Evolutionary conservation across 2,888 invertebrate species (phyloP), one percentile per base, ranked within the genome.

Genomic region (Leptarthrus brevirostris): DNA sequence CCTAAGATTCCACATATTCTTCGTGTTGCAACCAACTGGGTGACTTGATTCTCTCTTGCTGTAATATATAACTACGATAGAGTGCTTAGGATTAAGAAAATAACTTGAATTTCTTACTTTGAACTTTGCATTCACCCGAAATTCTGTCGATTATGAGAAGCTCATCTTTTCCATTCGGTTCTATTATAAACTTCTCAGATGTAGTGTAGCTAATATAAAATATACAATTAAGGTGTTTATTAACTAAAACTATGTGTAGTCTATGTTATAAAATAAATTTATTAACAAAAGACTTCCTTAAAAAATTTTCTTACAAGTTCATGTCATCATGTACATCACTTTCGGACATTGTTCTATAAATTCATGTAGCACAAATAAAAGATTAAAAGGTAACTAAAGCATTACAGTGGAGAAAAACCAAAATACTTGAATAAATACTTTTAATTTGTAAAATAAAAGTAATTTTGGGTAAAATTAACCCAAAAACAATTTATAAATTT

Each of bases 1-100:
- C 98, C 98, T 18, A 97, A 86, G 76, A 98, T 90, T 0, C 97
- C 97, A 86, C 93, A 96, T 78, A 97, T 93, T 73, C 90, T 89
- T 54, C 89, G 87, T 73, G 89, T 88, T 74, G 89, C 87, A 18
- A 89, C 89, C 58, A 87, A 86, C 34, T 88, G 87, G 61, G 90
- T 89, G 79, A 93, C 88, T 83, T 91, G 90, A 78, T 88, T 88
- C 70, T 87, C 84, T 81, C 88, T 87, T n/a, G 81, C 87, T 87
- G 78, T 16, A 81, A 82, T 24, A 40, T 24, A 18, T n/a, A 66
- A 6, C 22, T 44, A 22, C 0, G 2, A 49, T 58, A 1, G 40
- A n/a, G n/a, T n/a, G n/a, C n/a, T n/a, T n/a, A n/a, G n/a, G n/a
- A n/a, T n/a, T n/a, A n/a, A n/a, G n/a, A n/a, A n/a, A n/a, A n/a